These are phyloP conservation scores for Zeugodacus cucurbitae DNA, from an alignment of 1,140 invertebrate species.

Conservation along the genomic window DNA sequence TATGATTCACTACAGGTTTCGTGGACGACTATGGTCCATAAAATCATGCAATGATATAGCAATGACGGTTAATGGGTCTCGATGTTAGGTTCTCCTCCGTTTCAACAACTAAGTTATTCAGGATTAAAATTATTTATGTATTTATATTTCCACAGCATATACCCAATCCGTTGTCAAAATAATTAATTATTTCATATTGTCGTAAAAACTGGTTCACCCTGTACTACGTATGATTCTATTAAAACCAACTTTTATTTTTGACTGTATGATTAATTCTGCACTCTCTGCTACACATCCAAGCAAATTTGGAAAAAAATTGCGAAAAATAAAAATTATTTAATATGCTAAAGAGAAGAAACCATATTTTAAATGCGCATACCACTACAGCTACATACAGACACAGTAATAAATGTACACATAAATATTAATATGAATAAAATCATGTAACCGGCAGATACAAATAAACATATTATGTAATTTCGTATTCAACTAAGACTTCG, in stretches of 20 bases:
- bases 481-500: neutral
- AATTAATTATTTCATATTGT: no score
- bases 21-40: no score
- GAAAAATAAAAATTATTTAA: neutral
- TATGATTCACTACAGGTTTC: no score
- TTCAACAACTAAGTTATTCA: neutral
- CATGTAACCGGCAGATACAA: neutral
- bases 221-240: no score
- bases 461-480: neutral
- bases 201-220: no score
- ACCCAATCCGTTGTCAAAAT: no score
- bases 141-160: no score
- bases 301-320: neutral
- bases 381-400: no score
- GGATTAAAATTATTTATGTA: no score
- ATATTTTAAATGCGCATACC: neutral
- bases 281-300: neutral
- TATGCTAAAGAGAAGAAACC: conserved; percentile 11
- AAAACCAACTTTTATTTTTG: neutral
- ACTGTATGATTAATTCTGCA: neutral
- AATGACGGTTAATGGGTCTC: no score
- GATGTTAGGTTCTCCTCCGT: no score
- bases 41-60: no score
- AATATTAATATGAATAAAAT: neutral
- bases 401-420: neutral